Evolutionary conservation across 2,888 invertebrate genomes (phyloP).

Genomic region (Nomada lathburiana): DNA sequence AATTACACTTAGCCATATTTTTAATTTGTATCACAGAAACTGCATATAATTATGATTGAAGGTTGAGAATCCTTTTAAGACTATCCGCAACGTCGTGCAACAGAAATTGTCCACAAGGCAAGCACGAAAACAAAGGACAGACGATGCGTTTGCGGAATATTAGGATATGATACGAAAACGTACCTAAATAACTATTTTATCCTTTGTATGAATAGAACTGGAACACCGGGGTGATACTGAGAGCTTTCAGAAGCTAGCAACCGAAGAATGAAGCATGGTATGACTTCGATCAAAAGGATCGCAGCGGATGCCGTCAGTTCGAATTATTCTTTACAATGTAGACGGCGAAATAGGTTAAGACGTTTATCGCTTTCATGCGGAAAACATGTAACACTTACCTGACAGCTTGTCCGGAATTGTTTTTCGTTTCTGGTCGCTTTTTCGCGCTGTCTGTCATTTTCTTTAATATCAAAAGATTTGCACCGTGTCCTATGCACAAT

Average conservation of each 20-base stretch:
- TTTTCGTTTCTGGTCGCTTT: conserved; percentile 1
- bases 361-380: conserved; percentile 29
- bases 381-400: conserved; percentile 39
- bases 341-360: conserved; percentile 51
- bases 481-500: background rate
- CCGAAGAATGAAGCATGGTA: background rate
- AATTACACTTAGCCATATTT: background rate
- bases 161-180: no score
- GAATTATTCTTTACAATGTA: conserved; percentile 33
- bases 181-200: background rate
- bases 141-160: background rate
- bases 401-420: conserved; percentile 12
- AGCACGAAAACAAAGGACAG: background rate
- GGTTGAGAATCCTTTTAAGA: background rate
- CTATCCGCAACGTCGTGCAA: background rate
- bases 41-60: background rate
- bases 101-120: background rate
- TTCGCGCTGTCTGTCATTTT: conserved; percentile 39
- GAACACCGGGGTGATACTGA: background rate
- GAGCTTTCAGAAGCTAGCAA: background rate
- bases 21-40: background rate
- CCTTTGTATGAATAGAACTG: background rate
- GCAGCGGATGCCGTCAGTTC: conserved; percentile 35
- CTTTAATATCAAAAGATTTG: background rate
- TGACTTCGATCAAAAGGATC: conserved; percentile 1